Conservation (phyloP, 2,113 vertebrate species). For the Tilapia sparmanii region DNA sequence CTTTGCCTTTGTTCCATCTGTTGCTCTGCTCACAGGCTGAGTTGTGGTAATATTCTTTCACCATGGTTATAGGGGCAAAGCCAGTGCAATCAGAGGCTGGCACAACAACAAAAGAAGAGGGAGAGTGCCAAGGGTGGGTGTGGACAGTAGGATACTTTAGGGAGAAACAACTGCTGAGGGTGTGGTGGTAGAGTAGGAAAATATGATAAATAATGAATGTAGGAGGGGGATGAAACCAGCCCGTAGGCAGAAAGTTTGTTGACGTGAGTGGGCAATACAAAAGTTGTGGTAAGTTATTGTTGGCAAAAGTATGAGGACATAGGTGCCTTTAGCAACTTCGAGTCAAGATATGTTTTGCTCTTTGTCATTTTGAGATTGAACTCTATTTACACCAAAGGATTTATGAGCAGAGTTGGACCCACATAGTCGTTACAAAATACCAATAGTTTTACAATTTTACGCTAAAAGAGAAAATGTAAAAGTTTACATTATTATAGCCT, state of each 20-base stretch:
- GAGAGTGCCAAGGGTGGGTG: neutral
- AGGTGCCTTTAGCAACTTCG: neutral
- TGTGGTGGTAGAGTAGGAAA: neutral
- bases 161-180: constrained; percentile 17
- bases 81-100: constrained; percentile 4
- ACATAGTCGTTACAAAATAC: neutral
- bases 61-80: neutral
- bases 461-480: neutral
- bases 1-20: constrained; percentile 25
- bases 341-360: neutral
- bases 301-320: neutral
- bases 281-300: neutral
- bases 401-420: neutral
- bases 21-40: constrained; percentile 21
- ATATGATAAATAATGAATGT: neutral
- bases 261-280: neutral
- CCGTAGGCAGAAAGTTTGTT: neutral
- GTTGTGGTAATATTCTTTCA: neutral
- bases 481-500: neutral
- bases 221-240: neutral
- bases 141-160: neutral
- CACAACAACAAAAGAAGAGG: neutral
- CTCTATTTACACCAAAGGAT: neutral
- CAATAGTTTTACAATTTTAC: neutral
- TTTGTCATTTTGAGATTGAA: neutral